Percentiles rank a stretch among this genome's conserved stretches.
Evolutionary conservation across 1,140 invertebrate species (phyloP).

Genomic region (Aphelinus certus): DNA sequence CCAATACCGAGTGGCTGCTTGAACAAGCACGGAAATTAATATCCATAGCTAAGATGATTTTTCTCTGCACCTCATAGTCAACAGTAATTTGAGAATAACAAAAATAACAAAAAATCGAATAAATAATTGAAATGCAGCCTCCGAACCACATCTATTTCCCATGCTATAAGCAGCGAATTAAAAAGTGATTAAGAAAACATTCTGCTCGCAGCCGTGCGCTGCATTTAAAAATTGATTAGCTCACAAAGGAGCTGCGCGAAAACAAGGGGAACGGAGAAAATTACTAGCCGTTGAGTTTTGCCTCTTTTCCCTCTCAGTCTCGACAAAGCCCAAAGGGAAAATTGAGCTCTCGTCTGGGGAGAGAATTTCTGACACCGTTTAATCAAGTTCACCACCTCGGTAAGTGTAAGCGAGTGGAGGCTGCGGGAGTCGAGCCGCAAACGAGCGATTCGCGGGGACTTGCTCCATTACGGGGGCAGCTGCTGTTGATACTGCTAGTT

Average conservation of each 20-base stretch:
- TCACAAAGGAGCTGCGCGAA: neutral
- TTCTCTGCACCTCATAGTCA: too few species aligned
- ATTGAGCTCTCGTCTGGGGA: neutral
- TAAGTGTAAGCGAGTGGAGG: neutral
- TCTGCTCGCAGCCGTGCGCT: too few species aligned
- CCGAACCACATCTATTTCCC: neutral
- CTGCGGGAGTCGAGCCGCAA: neutral
- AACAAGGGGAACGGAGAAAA: slow-evolving; percentile 3
- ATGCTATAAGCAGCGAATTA: neutral
- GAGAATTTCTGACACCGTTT: slow-evolving; percentile 2
- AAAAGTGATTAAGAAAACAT: neutral
- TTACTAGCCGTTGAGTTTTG: neutral
- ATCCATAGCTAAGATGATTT: too few species aligned
- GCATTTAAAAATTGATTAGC: too few species aligned
- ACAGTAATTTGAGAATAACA: too few species aligned
- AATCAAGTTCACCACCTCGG: neutral
- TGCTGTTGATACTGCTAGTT: neutral
- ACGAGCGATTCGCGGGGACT: slow-evolving; percentile 5
- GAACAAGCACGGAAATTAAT: too few species aligned
- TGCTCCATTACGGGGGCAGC: neutral
- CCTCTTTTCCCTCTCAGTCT: neutral
- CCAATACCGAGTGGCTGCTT: too few species aligned
- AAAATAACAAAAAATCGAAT: too few species aligned
- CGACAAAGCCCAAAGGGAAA: neutral
- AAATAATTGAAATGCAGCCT: too few species aligned